Evolutionary conservation across 1,140 invertebrate species (phyloP).

Genomic region (Aphelinus certus): DNA sequence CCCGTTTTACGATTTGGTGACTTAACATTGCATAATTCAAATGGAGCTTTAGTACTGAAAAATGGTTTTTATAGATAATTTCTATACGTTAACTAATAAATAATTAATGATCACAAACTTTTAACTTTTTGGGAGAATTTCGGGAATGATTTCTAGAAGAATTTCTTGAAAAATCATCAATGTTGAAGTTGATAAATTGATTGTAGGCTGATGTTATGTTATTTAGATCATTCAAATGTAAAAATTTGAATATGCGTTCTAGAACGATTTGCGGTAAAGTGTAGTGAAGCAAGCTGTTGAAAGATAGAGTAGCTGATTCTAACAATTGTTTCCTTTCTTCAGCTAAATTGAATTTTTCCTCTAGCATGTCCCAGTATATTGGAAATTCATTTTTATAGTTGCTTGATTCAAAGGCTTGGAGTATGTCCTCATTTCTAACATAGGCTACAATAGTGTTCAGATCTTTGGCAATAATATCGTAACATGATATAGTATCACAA

Average conservation of each 20-base stretch:
- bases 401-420: slow-evolving; percentile 7
- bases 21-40: too few relatives aligned
- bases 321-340: slow-evolving; percentile 5
- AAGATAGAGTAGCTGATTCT: background rate
- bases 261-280: slow-evolving; percentile 5
- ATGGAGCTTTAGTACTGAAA: too few relatives aligned
- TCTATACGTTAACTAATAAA: too few relatives aligned
- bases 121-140: slow-evolving; percentile 6
- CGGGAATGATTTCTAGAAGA: too few relatives aligned
- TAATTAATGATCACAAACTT: background rate
- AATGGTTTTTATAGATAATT: too few relatives aligned
- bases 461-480: slow-evolving; percentile 22
- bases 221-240: slow-evolving; percentile 13
- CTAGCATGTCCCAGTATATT: slow-evolving; percentile 8
- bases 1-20: too few relatives aligned
- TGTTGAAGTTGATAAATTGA: background rate
- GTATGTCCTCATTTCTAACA: slow-evolving; percentile 8
- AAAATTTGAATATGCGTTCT: slow-evolving; percentile 6
- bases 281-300: slow-evolving; percentile 4
- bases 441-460: slow-evolving; percentile 15
- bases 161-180: too few relatives aligned
- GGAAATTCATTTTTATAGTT: slow-evolving; percentile 20
- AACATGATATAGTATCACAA: slow-evolving; percentile 21
- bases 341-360: slow-evolving; percentile 16
- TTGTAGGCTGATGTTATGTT: slow-evolving; percentile 4